A percentile compares a stretch with the other conserved stretches of the same genome.
These are phyloP conservation scores for Argya squamiceps DNA, from an alignment of 2,797 vertebrate genomes.

Conservation along the genomic window DNA sequence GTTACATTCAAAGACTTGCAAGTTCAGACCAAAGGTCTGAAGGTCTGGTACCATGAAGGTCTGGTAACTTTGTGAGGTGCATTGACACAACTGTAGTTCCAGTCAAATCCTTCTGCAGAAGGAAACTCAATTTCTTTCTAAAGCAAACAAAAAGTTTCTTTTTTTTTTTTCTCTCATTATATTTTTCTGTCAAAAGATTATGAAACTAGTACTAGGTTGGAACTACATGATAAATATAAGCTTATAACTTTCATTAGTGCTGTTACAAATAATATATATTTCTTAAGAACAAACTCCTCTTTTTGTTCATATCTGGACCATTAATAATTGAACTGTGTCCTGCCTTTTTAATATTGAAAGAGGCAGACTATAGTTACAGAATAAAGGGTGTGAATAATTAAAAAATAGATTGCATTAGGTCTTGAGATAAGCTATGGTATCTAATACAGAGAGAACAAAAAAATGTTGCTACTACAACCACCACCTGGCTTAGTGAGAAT, in stretches of 20 bases:
- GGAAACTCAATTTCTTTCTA: background rate
- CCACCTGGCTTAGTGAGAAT: background rate
- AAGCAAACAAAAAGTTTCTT: background rate
- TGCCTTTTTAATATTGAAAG: background rate
- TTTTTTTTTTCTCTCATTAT: fast-evolving
- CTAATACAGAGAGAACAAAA: background rate
- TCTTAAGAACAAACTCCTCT: background rate
- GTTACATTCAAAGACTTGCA: background rate
- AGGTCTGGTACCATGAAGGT: background rate
- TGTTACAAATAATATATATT: background rate
- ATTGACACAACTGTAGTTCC: background rate
- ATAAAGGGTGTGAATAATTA: background rate
- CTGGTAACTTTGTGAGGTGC: background rate
- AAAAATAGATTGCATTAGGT: background rate
- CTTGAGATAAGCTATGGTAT: background rate
- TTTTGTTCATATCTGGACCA: background rate
- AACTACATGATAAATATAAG: background rate
- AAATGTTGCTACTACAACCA: background rate
- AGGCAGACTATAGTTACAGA: background rate
- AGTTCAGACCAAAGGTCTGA: background rate
- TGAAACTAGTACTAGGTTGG: background rate
- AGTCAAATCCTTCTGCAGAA: background rate
- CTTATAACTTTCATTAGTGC: background rate
- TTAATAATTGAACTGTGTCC: background rate
- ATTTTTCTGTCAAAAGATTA: background rate